phyloP scores from a whole-genome alignment of 2,888 invertebrate genomes.

The Pterobdella sp. region DNA sequence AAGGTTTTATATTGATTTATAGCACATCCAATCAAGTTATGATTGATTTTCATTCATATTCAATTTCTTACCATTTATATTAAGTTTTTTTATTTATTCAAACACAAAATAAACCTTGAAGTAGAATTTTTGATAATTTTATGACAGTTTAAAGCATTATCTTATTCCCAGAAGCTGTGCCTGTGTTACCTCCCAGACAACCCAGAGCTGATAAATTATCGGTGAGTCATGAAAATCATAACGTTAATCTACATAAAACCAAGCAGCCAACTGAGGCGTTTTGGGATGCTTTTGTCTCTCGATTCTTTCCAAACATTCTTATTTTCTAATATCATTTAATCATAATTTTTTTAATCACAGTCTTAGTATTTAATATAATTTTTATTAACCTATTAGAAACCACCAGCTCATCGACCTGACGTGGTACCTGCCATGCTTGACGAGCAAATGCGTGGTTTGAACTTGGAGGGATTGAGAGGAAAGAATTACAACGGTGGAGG shows the following conservation, averaged over 20 bases:
- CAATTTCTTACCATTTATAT: neutral
- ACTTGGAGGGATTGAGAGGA: conserved; percentile 16
- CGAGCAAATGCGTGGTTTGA: conserved; percentile 25
- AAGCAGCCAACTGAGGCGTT: too few relatives aligned
- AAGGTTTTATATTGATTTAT: too few relatives aligned
- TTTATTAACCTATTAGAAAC: too few relatives aligned
- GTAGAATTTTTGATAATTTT: neutral
- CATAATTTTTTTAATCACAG: too few relatives aligned
- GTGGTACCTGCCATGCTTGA: neutral
- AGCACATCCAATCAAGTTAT: too few relatives aligned
- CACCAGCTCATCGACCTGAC: conserved; percentile 6
- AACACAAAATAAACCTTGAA: neutral
- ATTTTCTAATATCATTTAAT: too few relatives aligned
- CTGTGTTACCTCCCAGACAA: conserved; percentile 20
- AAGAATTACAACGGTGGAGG: neutral
- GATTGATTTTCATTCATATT: neutral
- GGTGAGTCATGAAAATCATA: conserved; percentile 1
- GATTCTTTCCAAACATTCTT: too few relatives aligned
- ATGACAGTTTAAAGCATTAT: neutral
- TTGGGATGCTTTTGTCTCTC: too few relatives aligned
- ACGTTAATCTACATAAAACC: too few relatives aligned
- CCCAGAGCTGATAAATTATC: conserved; percentile 7
- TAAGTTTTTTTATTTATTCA: neutral
- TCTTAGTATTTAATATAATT: too few relatives aligned
- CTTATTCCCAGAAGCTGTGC: conserved; percentile 24